Conservation (phyloP, 2,797 vertebrate genomes). For the Poeciliopsis presidionis region DNA sequence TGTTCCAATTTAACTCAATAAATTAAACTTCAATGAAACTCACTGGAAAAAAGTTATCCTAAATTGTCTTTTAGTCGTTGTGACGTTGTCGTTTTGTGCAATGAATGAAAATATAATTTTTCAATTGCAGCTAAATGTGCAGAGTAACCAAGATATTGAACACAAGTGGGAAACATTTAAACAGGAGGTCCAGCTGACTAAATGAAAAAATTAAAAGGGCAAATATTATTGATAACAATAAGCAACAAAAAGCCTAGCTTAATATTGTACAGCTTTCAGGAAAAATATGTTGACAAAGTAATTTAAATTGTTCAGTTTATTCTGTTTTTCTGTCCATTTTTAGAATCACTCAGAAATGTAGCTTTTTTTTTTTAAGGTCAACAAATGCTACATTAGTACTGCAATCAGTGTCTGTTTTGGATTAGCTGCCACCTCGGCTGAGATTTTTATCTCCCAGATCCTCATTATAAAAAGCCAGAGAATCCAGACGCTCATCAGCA, state of each 20-base stretch:
- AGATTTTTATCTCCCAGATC: background rate
- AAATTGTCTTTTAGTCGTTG: background rate
- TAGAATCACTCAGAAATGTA: no score
- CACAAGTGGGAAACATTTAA: background rate
- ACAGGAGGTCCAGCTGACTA: background rate
- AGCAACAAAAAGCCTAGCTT: background rate
- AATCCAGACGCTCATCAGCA: background rate
- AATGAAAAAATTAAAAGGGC: background rate
- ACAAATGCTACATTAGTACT: background rate
- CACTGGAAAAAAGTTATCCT: background rate
- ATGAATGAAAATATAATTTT: background rate
- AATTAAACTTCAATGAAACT: background rate
- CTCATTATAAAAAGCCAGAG: conserved; percentile 6
- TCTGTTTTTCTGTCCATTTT: background rate
- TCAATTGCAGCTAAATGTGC: background rate
- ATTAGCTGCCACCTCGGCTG: background rate
- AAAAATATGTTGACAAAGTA: background rate
- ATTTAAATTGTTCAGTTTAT: background rate
- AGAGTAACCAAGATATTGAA: background rate
- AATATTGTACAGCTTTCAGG: background rate
- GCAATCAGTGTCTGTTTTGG: conserved; percentile 2
- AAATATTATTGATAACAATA: background rate
- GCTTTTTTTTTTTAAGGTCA: background rate
- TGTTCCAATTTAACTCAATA: background rate
- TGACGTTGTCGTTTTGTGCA: background rate